Conservation (phyloP, 2,113 vertebrate genomes). For the Paralichthys olivaceus region DNA sequence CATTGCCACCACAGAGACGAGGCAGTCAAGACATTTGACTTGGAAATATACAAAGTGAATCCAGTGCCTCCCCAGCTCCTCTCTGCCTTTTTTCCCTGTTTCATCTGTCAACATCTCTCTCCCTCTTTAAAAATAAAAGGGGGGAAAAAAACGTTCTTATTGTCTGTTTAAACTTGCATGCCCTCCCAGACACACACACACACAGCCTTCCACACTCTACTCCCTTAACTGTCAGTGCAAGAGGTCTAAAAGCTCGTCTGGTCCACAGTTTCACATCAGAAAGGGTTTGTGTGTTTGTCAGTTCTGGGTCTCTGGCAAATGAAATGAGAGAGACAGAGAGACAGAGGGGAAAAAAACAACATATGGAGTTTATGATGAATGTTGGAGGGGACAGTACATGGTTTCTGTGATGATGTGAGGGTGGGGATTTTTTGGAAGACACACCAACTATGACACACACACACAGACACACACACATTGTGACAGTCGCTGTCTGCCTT, state of each 20-base stretch:
- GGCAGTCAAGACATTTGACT: slow-evolving; percentile 66
- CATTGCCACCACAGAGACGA: slow-evolving; percentile 43
- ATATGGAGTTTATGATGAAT: slow-evolving; percentile 75
- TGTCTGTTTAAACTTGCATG: slow-evolving; percentile 85
- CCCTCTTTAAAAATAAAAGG: slow-evolving; percentile 48
- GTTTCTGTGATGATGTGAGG: slow-evolving; percentile 62
- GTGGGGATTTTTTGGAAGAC: slow-evolving; percentile 49
- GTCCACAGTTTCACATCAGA: slow-evolving; percentile 79
- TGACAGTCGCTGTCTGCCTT: slow-evolving; percentile 82
- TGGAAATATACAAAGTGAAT: slow-evolving; percentile 73
- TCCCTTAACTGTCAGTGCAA: slow-evolving; percentile 79
- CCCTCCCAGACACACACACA: slow-evolving; percentile 18
- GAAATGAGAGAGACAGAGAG: slow-evolving; percentile 49
- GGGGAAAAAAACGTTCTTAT: slow-evolving; percentile 67
- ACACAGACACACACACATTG: slow-evolving; percentile 24
- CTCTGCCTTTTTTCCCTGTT: slow-evolving; percentile 49
- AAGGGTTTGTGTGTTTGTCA: slow-evolving; percentile 83
- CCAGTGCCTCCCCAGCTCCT: slow-evolving; percentile 53
- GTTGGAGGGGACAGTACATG: slow-evolving; percentile 65
- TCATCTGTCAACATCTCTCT: slow-evolving; percentile 69
- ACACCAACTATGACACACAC: slow-evolving; percentile 53
- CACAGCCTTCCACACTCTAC: slow-evolving; percentile 63
- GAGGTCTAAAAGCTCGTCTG: slow-evolving; percentile 80
- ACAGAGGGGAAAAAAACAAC: slow-evolving; percentile 46
- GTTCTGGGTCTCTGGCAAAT: slow-evolving; percentile 64